Percentiles rank a stretch among this genome's conserved stretches.
phyloP scores from a whole-genome alignment of 1,140 invertebrate genomes.

The Tachypleus tridentatus region DNA sequence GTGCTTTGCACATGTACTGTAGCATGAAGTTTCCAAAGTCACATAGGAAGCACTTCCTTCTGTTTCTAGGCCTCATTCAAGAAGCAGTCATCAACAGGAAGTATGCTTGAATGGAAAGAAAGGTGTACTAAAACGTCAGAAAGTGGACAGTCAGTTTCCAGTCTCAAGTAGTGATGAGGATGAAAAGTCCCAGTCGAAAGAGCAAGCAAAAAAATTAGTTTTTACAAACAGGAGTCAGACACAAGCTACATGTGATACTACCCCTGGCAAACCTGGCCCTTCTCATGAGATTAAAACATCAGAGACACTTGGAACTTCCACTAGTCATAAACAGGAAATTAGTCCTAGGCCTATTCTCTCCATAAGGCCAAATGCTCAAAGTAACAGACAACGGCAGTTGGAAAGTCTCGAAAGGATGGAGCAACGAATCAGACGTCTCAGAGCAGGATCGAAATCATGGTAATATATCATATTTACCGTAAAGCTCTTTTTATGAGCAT shows the following conservation, averaged over 20 bases:
- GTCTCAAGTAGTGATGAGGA: constrained; percentile 18
- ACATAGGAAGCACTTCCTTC: too few relatives aligned
- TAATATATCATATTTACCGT: too few relatives aligned
- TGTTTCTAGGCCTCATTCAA: too few relatives aligned
- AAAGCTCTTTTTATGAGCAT: too few relatives aligned
- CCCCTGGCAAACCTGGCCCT: constrained; percentile 26
- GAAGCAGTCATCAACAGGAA: constrained; percentile 2
- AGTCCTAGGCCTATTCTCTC: not conserved
- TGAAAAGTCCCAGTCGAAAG: not conserved
- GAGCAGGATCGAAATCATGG: not conserved
- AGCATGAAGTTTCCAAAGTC: too few relatives aligned
- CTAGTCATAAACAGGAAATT: not conserved
- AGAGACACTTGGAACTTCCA: not conserved
- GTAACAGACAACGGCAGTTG: constrained; percentile 45
- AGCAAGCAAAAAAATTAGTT: not conserved
- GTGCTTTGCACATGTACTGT: too few relatives aligned
- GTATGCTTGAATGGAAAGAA: constrained; percentile 22
- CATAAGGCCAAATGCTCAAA: constrained; percentile 24
- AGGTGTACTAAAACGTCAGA: constrained; percentile 16
- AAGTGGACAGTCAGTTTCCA: constrained; percentile 8
- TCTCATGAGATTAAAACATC: not conserved
- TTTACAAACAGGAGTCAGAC: too few relatives aligned
- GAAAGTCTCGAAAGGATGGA: constrained; percentile 48
- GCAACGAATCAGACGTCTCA: constrained; percentile 35
- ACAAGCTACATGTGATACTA: too few relatives aligned